These are phyloP conservation scores for Athetis lepigone DNA, from an alignment of 2,888 invertebrate genomes.

Conservation along the genomic window DNA sequence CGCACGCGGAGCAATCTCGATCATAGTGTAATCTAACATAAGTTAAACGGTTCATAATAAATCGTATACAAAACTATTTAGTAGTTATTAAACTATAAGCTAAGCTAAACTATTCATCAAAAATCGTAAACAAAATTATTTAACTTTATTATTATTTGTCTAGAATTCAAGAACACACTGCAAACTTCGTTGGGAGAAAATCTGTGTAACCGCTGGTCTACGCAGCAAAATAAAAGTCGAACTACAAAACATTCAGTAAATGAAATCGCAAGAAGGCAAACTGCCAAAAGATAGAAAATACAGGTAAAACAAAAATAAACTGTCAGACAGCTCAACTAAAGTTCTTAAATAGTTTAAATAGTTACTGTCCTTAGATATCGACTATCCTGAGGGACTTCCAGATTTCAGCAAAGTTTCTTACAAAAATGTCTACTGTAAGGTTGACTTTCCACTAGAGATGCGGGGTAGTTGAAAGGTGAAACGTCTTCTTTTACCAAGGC, in stretches of 20 bases:
- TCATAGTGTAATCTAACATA: too few species aligned
- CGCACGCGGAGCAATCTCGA: too few species aligned
- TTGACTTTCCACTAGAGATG: background rate
- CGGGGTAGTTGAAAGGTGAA: background rate
- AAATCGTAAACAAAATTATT: too few species aligned
- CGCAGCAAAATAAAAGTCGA: background rate
- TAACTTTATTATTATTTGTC: too few species aligned
- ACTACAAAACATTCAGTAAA: conserved; percentile 4
- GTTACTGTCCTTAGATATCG: conserved; percentile 39
- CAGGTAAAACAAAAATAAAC: conserved; percentile 42
- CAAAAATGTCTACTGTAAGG: conserved; percentile 53
- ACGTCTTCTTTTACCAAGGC: too few species aligned
- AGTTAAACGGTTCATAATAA: too few species aligned
- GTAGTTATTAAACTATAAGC: too few species aligned
- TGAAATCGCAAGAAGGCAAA: conserved; percentile 14
- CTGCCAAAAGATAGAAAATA: conserved; percentile 18
- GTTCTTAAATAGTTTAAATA: conserved; percentile 50
- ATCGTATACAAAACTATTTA: too few species aligned
- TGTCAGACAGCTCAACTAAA: conserved; percentile 28
- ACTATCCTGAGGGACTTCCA: conserved; percentile 39
- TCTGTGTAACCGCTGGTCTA: too few species aligned
- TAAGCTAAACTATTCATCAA: too few species aligned
- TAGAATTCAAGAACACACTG: too few species aligned
- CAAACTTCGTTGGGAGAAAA: too few species aligned
- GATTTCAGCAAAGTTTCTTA: conserved; percentile 43